Percentiles rank a stretch among this genome's conserved stretches.
Conservation (phyloP, 92 coral and sea anemone genomes). For the Pocillopora meandrina region DNA sequence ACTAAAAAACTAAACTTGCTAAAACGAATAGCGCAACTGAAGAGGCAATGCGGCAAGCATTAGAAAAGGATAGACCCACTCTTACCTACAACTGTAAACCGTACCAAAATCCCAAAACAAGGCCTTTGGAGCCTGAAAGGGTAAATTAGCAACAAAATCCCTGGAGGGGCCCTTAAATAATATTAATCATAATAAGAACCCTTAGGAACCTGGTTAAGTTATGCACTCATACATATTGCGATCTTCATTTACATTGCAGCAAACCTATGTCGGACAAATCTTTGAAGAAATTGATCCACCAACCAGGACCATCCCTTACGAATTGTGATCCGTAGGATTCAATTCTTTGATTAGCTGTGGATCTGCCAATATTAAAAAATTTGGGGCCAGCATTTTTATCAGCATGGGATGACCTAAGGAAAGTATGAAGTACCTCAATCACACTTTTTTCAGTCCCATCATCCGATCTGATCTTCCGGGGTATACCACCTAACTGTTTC, state of each 20-base stretch:
- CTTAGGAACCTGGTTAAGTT: neutral
- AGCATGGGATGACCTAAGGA: conserved; percentile 43
- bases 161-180: too few species aligned
- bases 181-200: too few species aligned
- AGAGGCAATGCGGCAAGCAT: too few species aligned
- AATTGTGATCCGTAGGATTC: conserved; percentile 55
- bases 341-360: conserved; percentile 48
- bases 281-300: conserved; percentile 63
- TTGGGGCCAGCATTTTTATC: conserved; percentile 34
- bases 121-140: too few species aligned
- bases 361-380: conserved; percentile 39
- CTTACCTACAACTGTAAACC: too few species aligned
- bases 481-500: conserved; percentile 52
- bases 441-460: conserved; percentile 60
- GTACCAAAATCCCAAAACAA: too few species aligned
- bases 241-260: neutral
- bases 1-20: too few species aligned
- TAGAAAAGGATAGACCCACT: too few species aligned
- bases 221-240: neutral
- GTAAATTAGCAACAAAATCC: too few species aligned
- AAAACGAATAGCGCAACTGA: too few species aligned
- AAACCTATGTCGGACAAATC: conserved; percentile 47
- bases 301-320: conserved; percentile 50
- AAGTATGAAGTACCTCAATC: conserved; percentile 52
- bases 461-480: conserved; percentile 50